Evolutionary conservation across 2,888 invertebrate species (phyloP).

Genomic region (Apotomis turbidana): DNA sequence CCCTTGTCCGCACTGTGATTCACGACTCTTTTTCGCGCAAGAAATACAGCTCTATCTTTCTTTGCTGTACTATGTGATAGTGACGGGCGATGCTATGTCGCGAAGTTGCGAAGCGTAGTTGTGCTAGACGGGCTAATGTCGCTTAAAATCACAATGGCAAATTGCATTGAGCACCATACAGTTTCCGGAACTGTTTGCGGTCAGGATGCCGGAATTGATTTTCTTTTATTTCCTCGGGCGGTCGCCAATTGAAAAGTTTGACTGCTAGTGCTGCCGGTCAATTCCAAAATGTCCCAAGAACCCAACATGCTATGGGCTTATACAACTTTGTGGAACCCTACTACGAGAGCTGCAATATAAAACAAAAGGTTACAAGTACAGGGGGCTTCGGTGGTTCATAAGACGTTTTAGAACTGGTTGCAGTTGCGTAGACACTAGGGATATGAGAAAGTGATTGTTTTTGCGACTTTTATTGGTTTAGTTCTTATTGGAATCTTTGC

Average conservation of each 20-base stretch:
- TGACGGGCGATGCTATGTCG: no score
- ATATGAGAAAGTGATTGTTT: neutral
- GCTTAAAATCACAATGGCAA: neutral
- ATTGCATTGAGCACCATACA: neutral
- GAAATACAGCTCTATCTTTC: no score
- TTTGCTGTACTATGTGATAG: no score
- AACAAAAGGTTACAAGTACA: neutral
- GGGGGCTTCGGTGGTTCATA: neutral
- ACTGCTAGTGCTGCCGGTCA: neutral
- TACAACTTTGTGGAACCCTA: neutral
- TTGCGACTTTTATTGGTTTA: neutral
- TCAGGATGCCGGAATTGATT: neutral
- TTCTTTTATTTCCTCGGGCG: neutral
- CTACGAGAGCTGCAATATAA: neutral
- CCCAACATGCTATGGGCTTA: neutral
- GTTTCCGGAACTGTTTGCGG: constrained; percentile 1
- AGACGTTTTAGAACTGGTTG: neutral
- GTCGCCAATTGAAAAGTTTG: constrained; percentile 3
- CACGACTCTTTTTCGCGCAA: no score
- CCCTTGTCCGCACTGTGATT: no score
- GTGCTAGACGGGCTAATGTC: neutral
- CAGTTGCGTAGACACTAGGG: neutral
- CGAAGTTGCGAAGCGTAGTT: no score
- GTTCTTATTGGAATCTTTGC: neutral
- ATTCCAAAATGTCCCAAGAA: neutral